Percentiles rank a stretch among this genome's conserved stretches.
These are phyloP conservation scores for Tenthredo notha DNA, from an alignment of 2,888 invertebrate genomes.

Conservation along the genomic window DNA sequence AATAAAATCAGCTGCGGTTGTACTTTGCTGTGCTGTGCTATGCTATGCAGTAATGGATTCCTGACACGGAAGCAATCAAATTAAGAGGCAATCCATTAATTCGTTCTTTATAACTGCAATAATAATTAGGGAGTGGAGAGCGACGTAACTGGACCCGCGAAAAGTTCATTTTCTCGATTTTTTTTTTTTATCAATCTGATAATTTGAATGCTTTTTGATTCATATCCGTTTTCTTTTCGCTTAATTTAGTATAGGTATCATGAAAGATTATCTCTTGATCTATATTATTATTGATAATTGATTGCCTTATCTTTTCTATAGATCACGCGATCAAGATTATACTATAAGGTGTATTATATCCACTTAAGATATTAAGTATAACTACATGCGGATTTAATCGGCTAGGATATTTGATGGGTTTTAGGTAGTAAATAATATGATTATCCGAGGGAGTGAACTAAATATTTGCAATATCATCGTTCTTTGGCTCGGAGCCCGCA, in stretches of 20 bases:
- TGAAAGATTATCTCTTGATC: neutral
- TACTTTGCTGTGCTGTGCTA: conserved; percentile 40
- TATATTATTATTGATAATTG: neutral
- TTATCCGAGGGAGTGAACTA: neutral
- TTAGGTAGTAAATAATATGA: conserved; percentile 10
- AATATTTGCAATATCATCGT: neutral
- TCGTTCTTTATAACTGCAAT: conserved; percentile 7
- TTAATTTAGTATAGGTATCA: neutral
- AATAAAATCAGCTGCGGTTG: conserved; percentile 49
- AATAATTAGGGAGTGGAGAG: neutral
- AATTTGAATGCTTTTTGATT: neutral
- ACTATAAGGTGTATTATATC: neutral
- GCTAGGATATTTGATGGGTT: conserved; percentile 23
- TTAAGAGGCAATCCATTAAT: conserved; percentile 51
- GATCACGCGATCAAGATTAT: conserved; percentile 28
- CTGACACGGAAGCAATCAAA: conserved; percentile 65
- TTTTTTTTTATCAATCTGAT: neutral
- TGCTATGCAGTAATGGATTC: conserved; percentile 64
- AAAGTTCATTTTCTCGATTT: neutral
- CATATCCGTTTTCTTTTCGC: neutral
- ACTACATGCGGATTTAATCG: conserved; percentile 8
- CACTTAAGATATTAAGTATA: conserved; percentile 34
- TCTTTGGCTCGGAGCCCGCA: neutral
- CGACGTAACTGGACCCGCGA: neutral
- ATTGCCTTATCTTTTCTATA: conserved; percentile 15